Percentiles rank a stretch among this genome's conserved stretches.
Conservation (phyloP, 2,797 vertebrate species). For the Pantherophis alleghaniensis region DNA sequence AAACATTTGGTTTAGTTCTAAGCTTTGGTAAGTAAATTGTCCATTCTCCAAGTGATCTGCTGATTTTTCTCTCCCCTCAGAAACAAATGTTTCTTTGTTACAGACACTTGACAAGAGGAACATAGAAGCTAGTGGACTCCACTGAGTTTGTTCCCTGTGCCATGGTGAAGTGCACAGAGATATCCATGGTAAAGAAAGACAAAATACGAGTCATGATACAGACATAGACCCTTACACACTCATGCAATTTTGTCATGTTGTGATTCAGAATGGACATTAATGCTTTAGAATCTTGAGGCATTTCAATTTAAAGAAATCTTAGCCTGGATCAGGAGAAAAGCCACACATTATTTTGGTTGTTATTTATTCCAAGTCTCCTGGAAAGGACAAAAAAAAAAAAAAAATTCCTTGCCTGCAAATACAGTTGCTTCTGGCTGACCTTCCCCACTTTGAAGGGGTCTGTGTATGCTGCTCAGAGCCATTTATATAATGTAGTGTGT, state of each 20-base stretch:
- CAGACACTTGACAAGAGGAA: background rate
- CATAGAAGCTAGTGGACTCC: background rate
- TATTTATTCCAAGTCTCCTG: background rate
- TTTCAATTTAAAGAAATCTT: background rate
- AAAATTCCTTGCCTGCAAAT: background rate
- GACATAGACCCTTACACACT: background rate
- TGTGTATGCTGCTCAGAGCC: background rate
- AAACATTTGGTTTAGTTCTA: background rate
- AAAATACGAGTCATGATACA: background rate
- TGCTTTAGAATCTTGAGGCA: background rate
- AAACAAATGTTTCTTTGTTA: background rate
- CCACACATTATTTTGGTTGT: background rate
- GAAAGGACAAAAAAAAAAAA: background rate
- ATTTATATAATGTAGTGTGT: background rate
- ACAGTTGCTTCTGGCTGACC: background rate
- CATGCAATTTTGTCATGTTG: background rate
- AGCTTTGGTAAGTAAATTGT: background rate
- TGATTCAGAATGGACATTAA: background rate
- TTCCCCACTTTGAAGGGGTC: background rate
- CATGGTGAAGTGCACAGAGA: background rate
- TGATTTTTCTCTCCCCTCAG: background rate
- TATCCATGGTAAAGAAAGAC: background rate
- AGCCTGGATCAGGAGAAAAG: background rate
- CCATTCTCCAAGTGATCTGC: background rate
- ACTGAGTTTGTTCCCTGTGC: background rate